A percentile compares a stretch with the other conserved stretches of the same genome.
These are phyloP conservation scores for Nomada goodeniana DNA, from an alignment of 2,888 invertebrate genomes.

Conservation along the genomic window DNA sequence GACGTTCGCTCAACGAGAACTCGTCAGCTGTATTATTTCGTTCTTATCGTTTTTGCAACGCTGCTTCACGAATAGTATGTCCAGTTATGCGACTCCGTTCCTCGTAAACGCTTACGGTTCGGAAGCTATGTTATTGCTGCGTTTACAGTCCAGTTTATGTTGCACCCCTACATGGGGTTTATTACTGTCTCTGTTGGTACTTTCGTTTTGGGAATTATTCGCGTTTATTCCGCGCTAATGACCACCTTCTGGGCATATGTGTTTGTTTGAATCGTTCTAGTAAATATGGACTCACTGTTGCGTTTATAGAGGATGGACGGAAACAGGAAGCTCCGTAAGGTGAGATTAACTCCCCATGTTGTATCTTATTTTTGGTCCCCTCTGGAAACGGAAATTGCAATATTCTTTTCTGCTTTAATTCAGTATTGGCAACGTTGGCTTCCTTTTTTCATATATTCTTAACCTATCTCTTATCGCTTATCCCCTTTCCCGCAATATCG, in stretches of 20 bases:
- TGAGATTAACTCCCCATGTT: no score
- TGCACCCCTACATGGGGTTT: neutral
- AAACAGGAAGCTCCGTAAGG: neutral
- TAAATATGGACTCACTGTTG: neutral
- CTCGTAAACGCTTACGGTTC: neutral
- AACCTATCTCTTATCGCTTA: no score
- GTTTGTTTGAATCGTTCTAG: neutral
- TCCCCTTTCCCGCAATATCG: no score
- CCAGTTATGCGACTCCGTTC: conserved; percentile 6
- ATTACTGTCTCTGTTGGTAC: neutral
- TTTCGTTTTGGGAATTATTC: neutral
- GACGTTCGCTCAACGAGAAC: conserved; percentile 15
- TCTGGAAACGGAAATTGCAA: no score
- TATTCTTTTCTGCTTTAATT: no score
- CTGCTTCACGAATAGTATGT: neutral
- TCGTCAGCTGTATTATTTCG: conserved; percentile 18
- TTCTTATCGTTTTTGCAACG: neutral
- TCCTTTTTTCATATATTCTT: no score
- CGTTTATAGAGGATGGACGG: neutral
- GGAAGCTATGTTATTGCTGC: neutral
- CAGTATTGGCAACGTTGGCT: no score
- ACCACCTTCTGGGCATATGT: neutral
- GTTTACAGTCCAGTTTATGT: neutral
- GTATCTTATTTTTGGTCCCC: no score
- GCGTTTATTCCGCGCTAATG: neutral